These are phyloP conservation scores for Anolis sagrei DNA, from an alignment of 2,113 vertebrate species.

Conservation along the genomic window DNA sequence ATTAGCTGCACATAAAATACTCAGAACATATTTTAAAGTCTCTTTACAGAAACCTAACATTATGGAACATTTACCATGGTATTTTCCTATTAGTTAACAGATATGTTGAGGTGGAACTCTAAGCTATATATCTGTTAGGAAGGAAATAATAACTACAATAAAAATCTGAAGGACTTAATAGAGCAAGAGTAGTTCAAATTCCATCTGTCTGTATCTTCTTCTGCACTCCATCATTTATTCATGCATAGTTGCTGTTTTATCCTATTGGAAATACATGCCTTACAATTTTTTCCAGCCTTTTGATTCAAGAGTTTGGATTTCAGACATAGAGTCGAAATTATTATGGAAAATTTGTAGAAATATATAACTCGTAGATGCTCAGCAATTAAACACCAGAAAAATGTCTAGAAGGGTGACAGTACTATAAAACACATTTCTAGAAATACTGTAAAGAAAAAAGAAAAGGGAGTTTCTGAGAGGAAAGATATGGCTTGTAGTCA, in stretches of 20 bases:
- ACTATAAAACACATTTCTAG: no score
- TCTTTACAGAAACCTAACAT: constrained; percentile 29
- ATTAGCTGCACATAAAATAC: constrained; percentile 31
- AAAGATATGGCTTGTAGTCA: no score
- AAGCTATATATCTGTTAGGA: not conserved
- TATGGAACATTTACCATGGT: not conserved
- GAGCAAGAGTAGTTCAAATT: not conserved
- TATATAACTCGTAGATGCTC: no score
- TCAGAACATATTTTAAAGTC: constrained; percentile 22
- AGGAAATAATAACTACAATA: constrained; percentile 22
- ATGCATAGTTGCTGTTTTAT: not conserved
- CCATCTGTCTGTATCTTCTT: not conserved
- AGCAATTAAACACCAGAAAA: not conserved
- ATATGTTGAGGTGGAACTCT: not conserved
- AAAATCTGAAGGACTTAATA: constrained; percentile 11
- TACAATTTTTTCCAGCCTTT: not conserved
- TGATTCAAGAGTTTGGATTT: not conserved
- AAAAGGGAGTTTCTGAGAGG: no score
- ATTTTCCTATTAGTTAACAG: not conserved
- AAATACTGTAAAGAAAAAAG: no score
- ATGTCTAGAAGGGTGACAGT: not conserved
- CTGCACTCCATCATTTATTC: not conserved
- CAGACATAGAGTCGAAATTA: no score
- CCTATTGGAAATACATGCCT: not conserved
- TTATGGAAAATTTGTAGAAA: no score